Evolutionary conservation across 2,888 invertebrate genomes (phyloP).

Genomic region (Diplolepis rosae): DNA sequence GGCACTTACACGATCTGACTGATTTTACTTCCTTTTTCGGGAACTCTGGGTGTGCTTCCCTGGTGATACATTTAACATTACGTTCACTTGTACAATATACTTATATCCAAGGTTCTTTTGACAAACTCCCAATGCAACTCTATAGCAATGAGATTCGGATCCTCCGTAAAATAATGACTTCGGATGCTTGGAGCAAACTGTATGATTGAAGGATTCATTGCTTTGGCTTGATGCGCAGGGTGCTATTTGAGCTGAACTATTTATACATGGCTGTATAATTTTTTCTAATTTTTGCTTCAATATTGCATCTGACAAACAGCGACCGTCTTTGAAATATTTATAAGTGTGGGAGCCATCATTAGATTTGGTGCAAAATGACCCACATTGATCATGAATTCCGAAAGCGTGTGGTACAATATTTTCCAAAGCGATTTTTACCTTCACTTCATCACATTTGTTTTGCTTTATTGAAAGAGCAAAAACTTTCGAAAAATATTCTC

Average conservation of each 20-base stretch:
- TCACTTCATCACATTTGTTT: neutral
- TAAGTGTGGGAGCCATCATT: neutral
- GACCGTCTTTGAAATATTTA: neutral
- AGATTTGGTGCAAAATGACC: too few species aligned
- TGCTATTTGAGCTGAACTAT: slow-evolving; percentile 9
- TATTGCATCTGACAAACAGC: neutral
- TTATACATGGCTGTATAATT: slow-evolving; percentile 2
- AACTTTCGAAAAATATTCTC: slow-evolving; percentile 3
- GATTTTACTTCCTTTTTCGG: slow-evolving; percentile 1
- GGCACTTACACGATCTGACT: too few species aligned
- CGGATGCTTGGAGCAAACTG: slow-evolving; percentile 29
- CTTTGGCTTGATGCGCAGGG: slow-evolving; percentile 23
- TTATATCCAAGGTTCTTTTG: slow-evolving; percentile 28
- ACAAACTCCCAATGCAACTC: slow-evolving; percentile 24
- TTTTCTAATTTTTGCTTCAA: slow-evolving; percentile 9
- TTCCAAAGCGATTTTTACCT: slow-evolving; percentile 1
- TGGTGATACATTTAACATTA: slow-evolving; percentile 17
- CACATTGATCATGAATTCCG: slow-evolving; percentile 10
- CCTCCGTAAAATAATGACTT: slow-evolving; percentile 24
- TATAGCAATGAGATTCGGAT: slow-evolving; percentile 22
- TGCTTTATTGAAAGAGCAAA: slow-evolving; percentile 18
- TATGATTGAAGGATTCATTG: slow-evolving; percentile 14
- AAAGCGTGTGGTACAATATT: slow-evolving; percentile 29
- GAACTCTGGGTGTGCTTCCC: neutral
- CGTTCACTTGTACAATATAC: too few species aligned